Base-by-base conservation (phyloP, 2,888 invertebrate species). In the Dioctria rufipes region DNA sequence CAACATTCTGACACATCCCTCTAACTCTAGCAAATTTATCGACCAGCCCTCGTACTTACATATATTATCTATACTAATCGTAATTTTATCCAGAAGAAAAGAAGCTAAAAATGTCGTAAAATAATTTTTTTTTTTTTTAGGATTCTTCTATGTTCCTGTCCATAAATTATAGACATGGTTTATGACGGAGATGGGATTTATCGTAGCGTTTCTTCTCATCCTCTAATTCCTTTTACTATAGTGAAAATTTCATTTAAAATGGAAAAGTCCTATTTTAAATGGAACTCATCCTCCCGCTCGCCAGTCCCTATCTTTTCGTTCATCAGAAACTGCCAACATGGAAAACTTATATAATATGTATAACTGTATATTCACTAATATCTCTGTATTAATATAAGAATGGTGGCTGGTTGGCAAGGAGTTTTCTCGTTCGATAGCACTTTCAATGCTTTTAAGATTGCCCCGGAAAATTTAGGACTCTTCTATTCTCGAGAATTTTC, bases 251-350 rank as follows among this genome's bases (percentile, higher is more conserved):
- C 11, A 40, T 65, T 42, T 65, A 42, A 25, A 25, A 13, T 40
- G 40, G 40, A 40, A 65, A 40, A 65, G 65, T 11, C 11, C 65
- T 65, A 65, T 42, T 65, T 65, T 65, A 65, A 65, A 65, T 40
- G 40, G 11, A 13, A 13, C 11, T 42, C 42, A 42, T 65, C 4
- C 40, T 40, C 11, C 39, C 42, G 3, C 65, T 40, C 65, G 42
- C n/a, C 8, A 9, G 0, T n/a, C 58, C 9, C 1, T 11, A 58
- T 13, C 9, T 13, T 25, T 25, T 25, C 25, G 25, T 25, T 25
- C 25, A 25, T 25, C 25, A 25, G 25, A 25, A 25, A 25, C 25
- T 25, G 25, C 25, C 25, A 25, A 25, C 25, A 25, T 25, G 25
- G 25, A 25, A 25, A 25, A 25, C 25, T 25, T 25, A 25, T 25